These are phyloP conservation scores for Periphyllus acericola DNA, from an alignment of 2,888 invertebrate genomes.

Conservation along the genomic window DNA sequence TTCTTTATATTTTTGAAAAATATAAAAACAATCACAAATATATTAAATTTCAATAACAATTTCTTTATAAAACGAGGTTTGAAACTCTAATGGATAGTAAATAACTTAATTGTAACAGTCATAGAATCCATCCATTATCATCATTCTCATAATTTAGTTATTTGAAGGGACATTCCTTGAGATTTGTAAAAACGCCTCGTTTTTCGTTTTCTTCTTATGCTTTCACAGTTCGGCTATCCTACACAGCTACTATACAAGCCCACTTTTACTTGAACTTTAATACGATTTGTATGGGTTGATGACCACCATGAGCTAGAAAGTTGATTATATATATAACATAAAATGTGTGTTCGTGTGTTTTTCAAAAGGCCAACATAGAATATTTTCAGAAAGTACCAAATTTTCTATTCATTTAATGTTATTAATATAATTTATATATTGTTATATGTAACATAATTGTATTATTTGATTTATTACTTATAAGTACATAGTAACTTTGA, in stretches of 20 bases:
- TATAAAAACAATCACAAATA: too few species aligned
- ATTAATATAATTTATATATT: too few species aligned
- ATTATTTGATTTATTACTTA: too few species aligned
- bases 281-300: neutral
- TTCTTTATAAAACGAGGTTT: constrained; percentile 10
- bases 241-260: neutral
- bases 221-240: neutral
- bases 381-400: too few species aligned
- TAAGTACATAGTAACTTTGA: too few species aligned
- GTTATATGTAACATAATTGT: too few species aligned
- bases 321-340: constrained; percentile 1
- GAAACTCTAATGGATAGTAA: constrained; percentile 2
- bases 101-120: constrained; percentile 30
- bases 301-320: neutral
- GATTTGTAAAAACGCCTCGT: constrained; percentile 3
- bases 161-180: constrained; percentile 13
- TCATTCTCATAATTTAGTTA: constrained; percentile 6
- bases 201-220: too few species aligned
- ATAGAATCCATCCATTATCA: constrained; percentile 23
- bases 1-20: too few species aligned
- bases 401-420: too few species aligned
- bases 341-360: too few species aligned
- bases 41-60: neutral
- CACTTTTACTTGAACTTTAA: neutral
- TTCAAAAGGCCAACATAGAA: too few species aligned